Conservation (phyloP, 2,888 invertebrate genomes). For the Muscina levida region DNA sequence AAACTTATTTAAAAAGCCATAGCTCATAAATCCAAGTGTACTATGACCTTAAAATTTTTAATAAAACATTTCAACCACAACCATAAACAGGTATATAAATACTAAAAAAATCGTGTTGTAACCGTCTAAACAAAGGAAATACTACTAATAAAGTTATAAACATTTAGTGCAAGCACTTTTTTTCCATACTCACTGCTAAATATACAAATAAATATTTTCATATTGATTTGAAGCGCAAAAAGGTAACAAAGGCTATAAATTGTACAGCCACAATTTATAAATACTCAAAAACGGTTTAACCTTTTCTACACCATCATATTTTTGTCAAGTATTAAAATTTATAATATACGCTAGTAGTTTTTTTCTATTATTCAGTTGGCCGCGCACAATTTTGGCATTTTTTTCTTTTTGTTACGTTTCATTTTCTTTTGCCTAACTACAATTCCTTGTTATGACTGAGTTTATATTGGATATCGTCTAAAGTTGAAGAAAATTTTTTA, state of each 20-base stretch:
- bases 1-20: constrained; percentile 62
- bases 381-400: constrained; percentile 32
- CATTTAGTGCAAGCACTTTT: constrained; percentile 64
- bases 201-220: constrained; percentile 41
- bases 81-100: background rate
- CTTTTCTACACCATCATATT: constrained; percentile 70
- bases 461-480: constrained; percentile 32
- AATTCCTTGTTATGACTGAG: background rate
- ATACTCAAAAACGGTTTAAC: constrained; percentile 75
- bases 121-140: background rate
- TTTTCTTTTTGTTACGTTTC: constrained; percentile 20
- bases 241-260: constrained; percentile 55
- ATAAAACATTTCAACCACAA: background rate
- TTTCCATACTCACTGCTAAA: background rate
- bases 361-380: constrained; percentile 25
- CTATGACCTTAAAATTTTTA: constrained; percentile 58
- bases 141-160: constrained; percentile 77
- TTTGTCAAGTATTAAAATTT: constrained; percentile 57
- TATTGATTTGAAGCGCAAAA: constrained; percentile 45
- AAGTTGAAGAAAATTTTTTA: constrained; percentile 48
- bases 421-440: constrained; percentile 9
- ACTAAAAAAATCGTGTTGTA: constrained; percentile 33
- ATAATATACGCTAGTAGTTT: constrained; percentile 21
- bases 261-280: constrained; percentile 76
- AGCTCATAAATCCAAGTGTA: constrained; percentile 62